phyloP scores from a whole-genome alignment of 2,888 invertebrate genomes.

The Idaea biselata region DNA sequence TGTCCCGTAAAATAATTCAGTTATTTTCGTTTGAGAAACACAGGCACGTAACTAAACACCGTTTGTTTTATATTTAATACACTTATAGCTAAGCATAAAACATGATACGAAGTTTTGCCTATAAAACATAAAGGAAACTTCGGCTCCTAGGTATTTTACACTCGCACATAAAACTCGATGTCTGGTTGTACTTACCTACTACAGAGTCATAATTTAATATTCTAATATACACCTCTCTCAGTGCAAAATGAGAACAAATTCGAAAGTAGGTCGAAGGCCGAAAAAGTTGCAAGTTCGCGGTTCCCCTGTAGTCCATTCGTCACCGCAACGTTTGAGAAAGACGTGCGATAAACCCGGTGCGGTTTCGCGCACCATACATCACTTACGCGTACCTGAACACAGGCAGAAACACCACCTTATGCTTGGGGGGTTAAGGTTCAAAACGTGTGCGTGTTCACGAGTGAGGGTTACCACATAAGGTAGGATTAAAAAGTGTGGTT shows the following conservation, averaged over 20 bases:
- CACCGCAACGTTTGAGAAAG: conserved; percentile 32
- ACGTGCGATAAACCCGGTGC: conserved; percentile 35
- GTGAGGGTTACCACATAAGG: conserved; percentile 25
- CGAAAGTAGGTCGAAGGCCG: conserved; percentile 19
- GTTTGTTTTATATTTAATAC: neutral
- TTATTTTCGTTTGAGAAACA: neutral
- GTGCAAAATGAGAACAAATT: neutral
- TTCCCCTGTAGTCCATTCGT: conserved; percentile 26
- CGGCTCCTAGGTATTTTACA: neutral
- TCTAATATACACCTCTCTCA: neutral
- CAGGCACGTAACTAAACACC: neutral
- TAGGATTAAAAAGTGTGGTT: conserved; percentile 36
- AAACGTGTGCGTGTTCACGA: conserved; percentile 4
- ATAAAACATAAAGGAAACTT: neutral
- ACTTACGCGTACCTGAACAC: conserved; percentile 21
- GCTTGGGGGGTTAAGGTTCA: conserved; percentile 5
- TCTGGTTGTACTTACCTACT: neutral
- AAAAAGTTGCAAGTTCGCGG: conserved; percentile 22
- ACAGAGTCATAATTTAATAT: neutral
- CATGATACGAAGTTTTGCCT: neutral
- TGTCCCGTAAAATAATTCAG: neutral
- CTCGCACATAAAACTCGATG: neutral
- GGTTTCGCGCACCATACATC: conserved; percentile 33
- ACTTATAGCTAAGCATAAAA: neutral
- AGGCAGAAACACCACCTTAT: conserved; percentile 11